Percentiles rank a stretch among this genome's conserved stretches.
Evolutionary conservation across 1,140 invertebrate species (phyloP).

Genomic region (Popillia japonica): DNA sequence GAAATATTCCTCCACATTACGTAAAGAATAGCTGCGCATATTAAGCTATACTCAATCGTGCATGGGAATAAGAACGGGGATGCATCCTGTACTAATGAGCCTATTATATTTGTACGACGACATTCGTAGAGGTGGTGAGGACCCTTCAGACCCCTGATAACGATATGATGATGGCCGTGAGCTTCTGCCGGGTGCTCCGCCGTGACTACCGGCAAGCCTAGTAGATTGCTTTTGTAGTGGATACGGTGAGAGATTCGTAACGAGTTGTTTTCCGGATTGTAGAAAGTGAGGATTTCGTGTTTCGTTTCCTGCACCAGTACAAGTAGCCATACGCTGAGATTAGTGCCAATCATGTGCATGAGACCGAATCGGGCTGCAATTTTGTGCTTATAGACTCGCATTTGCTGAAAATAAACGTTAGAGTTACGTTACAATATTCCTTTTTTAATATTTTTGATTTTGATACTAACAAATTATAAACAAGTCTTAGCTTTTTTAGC

Average conservation of each 20-base stretch:
- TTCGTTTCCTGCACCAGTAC: constrained; percentile 93
- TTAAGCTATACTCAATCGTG: constrained; percentile 95
- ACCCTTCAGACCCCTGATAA: constrained; percentile 80
- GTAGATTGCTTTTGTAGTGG: constrained; percentile 54
- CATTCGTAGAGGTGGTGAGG: constrained; percentile 90
- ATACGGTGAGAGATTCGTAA: constrained; percentile 75
- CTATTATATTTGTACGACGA: constrained; percentile 90
- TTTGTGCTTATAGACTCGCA: constrained; percentile 78
- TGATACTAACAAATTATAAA: constrained; percentile 53
- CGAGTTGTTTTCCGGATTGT: constrained; percentile 85
- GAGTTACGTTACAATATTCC: constrained; percentile 75
- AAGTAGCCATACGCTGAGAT: constrained; percentile 92
- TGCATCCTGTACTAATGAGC: constrained; percentile 73
- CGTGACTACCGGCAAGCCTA: constrained; percentile 57
- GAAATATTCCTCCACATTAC: constrained; percentile 87
- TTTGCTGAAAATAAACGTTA: constrained; percentile 68
- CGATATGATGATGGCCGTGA: constrained; percentile 66
- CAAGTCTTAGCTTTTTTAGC: no score
- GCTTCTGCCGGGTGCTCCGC: constrained; percentile 67
- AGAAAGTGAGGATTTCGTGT: constrained; percentile 75
- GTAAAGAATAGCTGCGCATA: constrained; percentile 88
- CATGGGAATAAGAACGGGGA: constrained; percentile 90
- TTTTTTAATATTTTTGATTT: constrained; percentile 62
- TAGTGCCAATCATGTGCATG: constrained; percentile 97
- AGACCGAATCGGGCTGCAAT: constrained; percentile 87